phyloP scores from a whole-genome alignment of 1,140 invertebrate species.

The Danaus plexippus region DNA sequence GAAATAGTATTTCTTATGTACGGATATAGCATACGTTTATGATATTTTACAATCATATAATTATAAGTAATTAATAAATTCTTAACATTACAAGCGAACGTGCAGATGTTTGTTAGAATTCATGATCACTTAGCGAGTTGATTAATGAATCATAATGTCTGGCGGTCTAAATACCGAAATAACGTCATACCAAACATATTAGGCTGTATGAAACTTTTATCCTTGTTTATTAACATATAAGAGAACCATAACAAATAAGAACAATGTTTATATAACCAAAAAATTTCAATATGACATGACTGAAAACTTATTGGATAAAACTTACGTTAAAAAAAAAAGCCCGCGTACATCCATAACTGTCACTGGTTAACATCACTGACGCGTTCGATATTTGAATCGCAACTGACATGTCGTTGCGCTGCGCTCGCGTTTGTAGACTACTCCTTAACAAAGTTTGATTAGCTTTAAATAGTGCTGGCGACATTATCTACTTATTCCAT shows the following conservation, averaged over 20 bases:
- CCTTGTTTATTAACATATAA: conserved; percentile 18
- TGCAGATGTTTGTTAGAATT: conserved; percentile 23
- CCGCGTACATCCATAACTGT: conserved; percentile 42
- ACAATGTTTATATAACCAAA: background rate
- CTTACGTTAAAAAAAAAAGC: conserved; percentile 23
- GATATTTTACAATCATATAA: background rate
- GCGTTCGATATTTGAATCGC: conserved; percentile 48
- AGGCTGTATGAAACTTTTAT: conserved; percentile 30
- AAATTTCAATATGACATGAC: conserved; percentile 6
- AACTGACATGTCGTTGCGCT: conserved; percentile 47
- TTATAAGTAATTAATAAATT: conserved; percentile 9
- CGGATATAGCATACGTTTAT: no score
- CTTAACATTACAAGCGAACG: conserved; percentile 1
- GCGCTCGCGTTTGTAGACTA: conserved; percentile 43
- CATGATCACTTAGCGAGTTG: conserved; percentile 42
- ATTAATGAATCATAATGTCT: conserved; percentile 50
- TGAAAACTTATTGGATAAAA: conserved; percentile 28
- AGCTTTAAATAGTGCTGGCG: conserved; percentile 66
- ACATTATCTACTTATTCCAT: conserved; percentile 66
- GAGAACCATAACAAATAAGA: background rate
- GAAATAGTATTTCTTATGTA: no score
- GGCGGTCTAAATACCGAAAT: conserved; percentile 43
- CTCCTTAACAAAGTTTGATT: conserved; percentile 65
- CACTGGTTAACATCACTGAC: conserved; percentile 49
- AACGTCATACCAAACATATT: conserved; percentile 32